Percentiles rank a stretch among this genome's conserved stretches.
These are phyloP conservation scores for Diabrotica balteata DNA, from an alignment of 2,888 invertebrate species.

Conservation along the genomic window DNA sequence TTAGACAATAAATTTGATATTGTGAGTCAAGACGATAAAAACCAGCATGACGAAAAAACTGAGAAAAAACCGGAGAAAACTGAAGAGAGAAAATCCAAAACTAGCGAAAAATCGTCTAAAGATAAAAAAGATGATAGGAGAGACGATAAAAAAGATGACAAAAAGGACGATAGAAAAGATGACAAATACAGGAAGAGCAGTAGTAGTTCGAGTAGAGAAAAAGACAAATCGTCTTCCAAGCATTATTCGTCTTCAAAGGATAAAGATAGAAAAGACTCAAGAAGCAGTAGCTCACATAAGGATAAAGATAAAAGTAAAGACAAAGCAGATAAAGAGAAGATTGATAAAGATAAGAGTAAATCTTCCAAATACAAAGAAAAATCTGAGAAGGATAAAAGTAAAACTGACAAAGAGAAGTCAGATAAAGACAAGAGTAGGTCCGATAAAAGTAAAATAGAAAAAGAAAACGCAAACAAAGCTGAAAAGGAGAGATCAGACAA, in stretches of 20 bases:
- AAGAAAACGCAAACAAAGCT: constrained; percentile 25
- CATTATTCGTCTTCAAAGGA: constrained; percentile 31
- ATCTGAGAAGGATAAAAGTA: constrained; percentile 46
- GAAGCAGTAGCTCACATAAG: constrained; percentile 38
- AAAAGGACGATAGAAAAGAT: constrained; percentile 57
- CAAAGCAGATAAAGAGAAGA: constrained; percentile 31
- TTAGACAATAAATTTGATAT: neutral
- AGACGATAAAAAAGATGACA: constrained; percentile 37
- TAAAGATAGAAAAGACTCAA: constrained; percentile 40
- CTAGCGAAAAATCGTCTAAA: constrained; percentile 13
- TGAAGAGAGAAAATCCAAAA: constrained; percentile 25
- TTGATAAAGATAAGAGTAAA: constrained; percentile 52
- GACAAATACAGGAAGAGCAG: constrained; percentile 43
- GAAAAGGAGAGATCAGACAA: constrained; percentile 20
- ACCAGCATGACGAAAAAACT: constrained; percentile 1
- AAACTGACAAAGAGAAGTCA: constrained; percentile 45
- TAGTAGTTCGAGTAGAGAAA: constrained; percentile 38
- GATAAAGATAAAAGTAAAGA: constrained; percentile 34
- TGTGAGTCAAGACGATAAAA: constrained; percentile 8
- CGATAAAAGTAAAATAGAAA: constrained; percentile 16
- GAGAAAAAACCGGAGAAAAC: constrained; percentile 36
- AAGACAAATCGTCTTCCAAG: constrained; percentile 25
- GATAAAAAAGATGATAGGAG: constrained; percentile 31
- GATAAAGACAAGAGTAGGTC: constrained; percentile 37
- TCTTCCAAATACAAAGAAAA: constrained; percentile 44